A percentile compares a stretch with the other conserved stretches of the same genome.
These are phyloP conservation scores for Hippocampus guttulatus DNA, from an alignment of 2,113 vertebrate species.

Conservation along the genomic window DNA sequence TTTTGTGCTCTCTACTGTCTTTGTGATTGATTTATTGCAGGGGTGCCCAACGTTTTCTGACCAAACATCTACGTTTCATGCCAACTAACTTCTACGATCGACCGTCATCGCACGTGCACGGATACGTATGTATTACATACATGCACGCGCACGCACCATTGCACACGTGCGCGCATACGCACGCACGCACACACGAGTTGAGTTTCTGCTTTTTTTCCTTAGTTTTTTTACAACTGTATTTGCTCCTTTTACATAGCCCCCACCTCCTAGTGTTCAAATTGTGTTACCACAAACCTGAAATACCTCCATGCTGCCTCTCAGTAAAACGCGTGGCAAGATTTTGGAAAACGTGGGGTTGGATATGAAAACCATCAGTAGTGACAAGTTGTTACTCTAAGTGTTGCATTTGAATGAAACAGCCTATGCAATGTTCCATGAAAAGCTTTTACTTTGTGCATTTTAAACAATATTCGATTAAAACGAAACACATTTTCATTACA, in stretches of 20 bases:
- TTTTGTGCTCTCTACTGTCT: too few species aligned
- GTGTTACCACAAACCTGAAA: not conserved
- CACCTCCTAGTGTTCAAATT: not conserved
- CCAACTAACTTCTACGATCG: too few species aligned
- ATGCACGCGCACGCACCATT: too few species aligned
- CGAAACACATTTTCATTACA: not conserved
- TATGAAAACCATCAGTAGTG: not conserved
- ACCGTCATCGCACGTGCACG: too few species aligned
- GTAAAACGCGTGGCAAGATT: not conserved
- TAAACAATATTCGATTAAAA: not conserved
- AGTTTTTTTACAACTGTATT: not conserved
- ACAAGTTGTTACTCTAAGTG: not conserved
- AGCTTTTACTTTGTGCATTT: not conserved
- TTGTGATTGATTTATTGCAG: too few species aligned
- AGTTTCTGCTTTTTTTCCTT: too few species aligned
- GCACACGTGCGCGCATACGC: too few species aligned
- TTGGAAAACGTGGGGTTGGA: not conserved
- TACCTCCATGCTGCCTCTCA: not conserved
- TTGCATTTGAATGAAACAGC: not conserved
- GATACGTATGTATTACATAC: too few species aligned
- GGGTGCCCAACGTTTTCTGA: too few species aligned
- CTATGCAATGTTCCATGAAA: not conserved
- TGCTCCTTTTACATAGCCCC: not conserved
- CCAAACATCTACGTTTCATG: too few species aligned
- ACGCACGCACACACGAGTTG: too few species aligned